Evolutionary conservation across 2,888 invertebrate species (phyloP).

Genomic region (Panopea generosa): DNA sequence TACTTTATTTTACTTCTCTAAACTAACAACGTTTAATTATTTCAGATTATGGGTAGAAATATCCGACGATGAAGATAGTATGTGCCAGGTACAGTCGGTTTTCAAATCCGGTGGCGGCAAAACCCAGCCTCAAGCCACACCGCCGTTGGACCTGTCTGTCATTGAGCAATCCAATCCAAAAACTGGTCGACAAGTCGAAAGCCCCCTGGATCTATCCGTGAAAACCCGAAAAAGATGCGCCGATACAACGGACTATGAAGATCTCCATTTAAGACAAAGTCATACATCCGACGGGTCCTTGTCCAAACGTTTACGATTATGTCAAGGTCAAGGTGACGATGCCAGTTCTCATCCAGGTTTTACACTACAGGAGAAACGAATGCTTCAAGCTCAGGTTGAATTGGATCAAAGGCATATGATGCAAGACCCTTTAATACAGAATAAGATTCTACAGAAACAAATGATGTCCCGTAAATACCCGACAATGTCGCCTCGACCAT

Average conservation of each 20-base stretch:
- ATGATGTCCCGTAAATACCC: background rate
- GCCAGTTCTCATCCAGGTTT: background rate
- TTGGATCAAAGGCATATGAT: background rate
- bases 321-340: slow-evolving; percentile 19
- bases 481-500: background rate
- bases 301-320: slow-evolving; percentile 41
- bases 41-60: slow-evolving; percentile 56
- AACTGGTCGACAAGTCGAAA: slow-evolving; percentile 63
- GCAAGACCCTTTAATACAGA: background rate
- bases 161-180: slow-evolving; percentile 24
- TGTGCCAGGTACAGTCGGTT: slow-evolving; percentile 23
- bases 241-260: slow-evolving; percentile 63
- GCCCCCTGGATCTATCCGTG: slow-evolving; percentile 73
- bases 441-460: slow-evolving; percentile 8
- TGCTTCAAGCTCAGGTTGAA: background rate
- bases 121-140: slow-evolving; percentile 30
- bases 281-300: slow-evolving; percentile 19
- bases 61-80: slow-evolving; percentile 44
- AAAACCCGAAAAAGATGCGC: slow-evolving; percentile 72
- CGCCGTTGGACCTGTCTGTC: slow-evolving; percentile 67
- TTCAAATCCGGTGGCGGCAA: slow-evolving; percentile 28
- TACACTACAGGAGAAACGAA: background rate
- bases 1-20: too few species aligned
- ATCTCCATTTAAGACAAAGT: slow-evolving; percentile 21
- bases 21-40: background rate